Evolutionary conservation across 2,113 vertebrate species (phyloP).

Genomic region (Steatornis caripensis): DNA sequence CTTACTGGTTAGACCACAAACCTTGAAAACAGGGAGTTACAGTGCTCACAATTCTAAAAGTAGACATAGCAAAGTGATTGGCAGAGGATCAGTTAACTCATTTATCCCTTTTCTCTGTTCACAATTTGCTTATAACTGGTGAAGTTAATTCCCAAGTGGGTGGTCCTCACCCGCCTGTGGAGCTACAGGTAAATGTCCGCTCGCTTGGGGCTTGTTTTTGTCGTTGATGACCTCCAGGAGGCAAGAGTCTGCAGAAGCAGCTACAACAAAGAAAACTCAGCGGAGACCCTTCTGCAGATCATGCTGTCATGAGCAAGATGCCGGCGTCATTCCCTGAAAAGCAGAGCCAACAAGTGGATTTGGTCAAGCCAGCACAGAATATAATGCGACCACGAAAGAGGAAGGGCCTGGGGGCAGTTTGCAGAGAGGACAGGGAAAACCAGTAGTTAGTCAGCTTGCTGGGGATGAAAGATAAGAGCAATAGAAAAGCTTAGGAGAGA

Average conservation of each 20-base stretch:
- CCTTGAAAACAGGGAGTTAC: constrained; percentile 1
- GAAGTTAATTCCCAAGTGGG: neutral
- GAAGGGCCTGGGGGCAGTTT: neutral
- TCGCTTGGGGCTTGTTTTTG: neutral
- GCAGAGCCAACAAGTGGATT: neutral
- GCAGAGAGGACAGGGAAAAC: neutral
- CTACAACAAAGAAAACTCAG: neutral
- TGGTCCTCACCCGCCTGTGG: neutral
- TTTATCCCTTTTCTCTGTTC: neutral
- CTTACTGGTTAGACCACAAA: neutral
- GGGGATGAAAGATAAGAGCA: neutral
- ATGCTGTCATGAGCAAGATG: neutral
- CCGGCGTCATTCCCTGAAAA: neutral
- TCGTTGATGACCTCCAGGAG: neutral
- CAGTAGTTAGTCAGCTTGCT: neutral
- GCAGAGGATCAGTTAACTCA: neutral
- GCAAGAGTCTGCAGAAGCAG: neutral
- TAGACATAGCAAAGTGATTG: neutral
- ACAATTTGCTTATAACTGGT: neutral
- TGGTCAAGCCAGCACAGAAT: neutral
- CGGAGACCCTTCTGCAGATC: neutral
- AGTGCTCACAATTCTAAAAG: constrained; percentile 15
- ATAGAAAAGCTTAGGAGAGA: neutral
- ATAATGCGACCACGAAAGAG: rapidly evolving
- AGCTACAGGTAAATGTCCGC: neutral